These are phyloP conservation scores for Pycnonotus jocosus DNA, from an alignment of 2,113 vertebrate species.

Conservation along the genomic window DNA sequence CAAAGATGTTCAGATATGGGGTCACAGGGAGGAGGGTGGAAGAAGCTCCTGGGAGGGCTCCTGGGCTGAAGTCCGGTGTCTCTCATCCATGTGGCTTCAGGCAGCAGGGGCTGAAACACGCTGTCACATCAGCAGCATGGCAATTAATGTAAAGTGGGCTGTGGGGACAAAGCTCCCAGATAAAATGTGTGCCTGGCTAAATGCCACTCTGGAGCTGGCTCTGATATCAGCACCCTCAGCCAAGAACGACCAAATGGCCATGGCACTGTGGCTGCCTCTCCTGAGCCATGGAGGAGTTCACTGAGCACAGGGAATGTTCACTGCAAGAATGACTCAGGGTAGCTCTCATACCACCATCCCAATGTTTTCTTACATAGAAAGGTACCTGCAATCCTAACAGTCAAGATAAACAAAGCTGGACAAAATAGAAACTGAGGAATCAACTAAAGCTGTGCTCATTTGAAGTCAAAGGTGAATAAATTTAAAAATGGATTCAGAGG, in stretches of 20 bases:
- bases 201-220: neutral
- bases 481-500: neutral
- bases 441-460: neutral
- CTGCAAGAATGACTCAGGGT: neutral
- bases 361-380: neutral
- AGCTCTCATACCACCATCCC: neutral
- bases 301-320: fast-evolving
- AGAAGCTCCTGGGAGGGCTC: neutral
- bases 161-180: neutral
- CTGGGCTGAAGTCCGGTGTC: neutral
- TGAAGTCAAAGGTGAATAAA: neutral
- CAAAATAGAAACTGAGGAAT: neutral
- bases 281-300: neutral
- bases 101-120: neutral
- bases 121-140: neutral
- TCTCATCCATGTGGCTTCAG: neutral
- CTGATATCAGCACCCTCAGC: neutral
- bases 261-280: neutral
- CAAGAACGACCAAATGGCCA: neutral
- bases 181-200: neutral
- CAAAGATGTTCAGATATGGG: neutral
- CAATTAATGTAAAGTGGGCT: neutral
- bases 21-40: neutral
- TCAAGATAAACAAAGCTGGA: neutral
- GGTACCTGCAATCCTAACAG: neutral